Conservation (phyloP, 1,140 invertebrate genomes). For the Manduca sexta region DNA sequence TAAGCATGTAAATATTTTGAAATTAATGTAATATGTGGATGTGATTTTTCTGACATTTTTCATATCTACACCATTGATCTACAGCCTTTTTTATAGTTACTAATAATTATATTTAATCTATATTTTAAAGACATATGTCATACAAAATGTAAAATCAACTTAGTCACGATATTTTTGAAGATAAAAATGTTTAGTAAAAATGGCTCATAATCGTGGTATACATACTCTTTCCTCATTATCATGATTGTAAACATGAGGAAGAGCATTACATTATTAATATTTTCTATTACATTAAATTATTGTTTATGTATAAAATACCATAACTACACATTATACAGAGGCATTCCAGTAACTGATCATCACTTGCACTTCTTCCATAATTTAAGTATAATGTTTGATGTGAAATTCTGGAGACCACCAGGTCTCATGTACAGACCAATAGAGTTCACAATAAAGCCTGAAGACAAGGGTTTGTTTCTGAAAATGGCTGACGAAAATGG, state of each 20-base stretch:
- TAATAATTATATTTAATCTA: no score
- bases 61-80: no score
- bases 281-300: slow-evolving; percentile 1
- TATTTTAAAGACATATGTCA: slow-evolving; percentile 2
- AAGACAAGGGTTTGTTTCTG: slow-evolving; percentile 23
- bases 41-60: no score
- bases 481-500: slow-evolving; percentile 19
- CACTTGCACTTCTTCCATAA: slow-evolving; percentile 42
- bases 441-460: slow-evolving; percentile 40
- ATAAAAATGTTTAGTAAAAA: no score
- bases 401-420: slow-evolving; percentile 41
- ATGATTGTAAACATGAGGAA: background rate
- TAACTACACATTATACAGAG: slow-evolving; percentile 43
- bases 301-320: slow-evolving; percentile 31
- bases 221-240: no score
- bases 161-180: slow-evolving; percentile 7
- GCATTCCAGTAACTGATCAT: slow-evolving; percentile 27
- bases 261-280: background rate
- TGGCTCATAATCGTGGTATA: no score
- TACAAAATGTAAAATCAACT: slow-evolving; percentile 20
- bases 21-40: no score
- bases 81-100: no score
- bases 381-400: slow-evolving; percentile 27
- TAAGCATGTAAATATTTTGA: no score
- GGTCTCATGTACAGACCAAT: slow-evolving; percentile 28